Evolutionary conservation across 2,797 vertebrate species (phyloP).

Genomic region (Denticeps clupeoides): DNA sequence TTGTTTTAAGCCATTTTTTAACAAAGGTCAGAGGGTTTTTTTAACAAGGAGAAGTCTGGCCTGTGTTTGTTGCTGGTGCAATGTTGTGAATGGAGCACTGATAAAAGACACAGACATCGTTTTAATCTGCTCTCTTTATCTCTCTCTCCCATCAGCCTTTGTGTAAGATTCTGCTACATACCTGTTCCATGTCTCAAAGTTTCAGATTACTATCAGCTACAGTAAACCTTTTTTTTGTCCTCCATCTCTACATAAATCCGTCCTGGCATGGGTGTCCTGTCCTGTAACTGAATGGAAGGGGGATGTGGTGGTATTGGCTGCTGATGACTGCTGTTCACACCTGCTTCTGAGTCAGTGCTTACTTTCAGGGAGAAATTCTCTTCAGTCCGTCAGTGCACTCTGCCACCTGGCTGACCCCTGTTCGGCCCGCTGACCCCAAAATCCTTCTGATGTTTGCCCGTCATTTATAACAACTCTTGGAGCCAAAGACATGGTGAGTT

Average conservation of each 20-base stretch:
- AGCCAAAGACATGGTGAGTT: no score
- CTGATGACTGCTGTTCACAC: conserved; percentile 38
- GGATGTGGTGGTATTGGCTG: conserved; percentile 13
- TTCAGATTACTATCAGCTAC: conserved; percentile 35
- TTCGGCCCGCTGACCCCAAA: background rate
- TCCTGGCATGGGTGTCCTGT: conserved; percentile 27
- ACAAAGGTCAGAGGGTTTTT: no score
- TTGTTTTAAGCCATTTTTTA: no score
- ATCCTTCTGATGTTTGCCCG: no score
- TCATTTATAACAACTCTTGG: no score
- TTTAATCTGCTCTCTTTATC: background rate
- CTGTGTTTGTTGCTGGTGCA: no score
- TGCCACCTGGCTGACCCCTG: conserved; percentile 15
- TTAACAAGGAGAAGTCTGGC: no score
- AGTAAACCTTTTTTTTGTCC: conserved; percentile 9
- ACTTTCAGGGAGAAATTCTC: conserved; percentile 40
- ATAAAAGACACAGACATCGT: no score
- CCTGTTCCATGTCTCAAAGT: conserved; percentile 21
- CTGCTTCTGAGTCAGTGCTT: conserved; percentile 14
- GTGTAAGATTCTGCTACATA: conserved; percentile 32
- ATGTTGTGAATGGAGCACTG: no score
- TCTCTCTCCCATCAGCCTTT: conserved; percentile 8
- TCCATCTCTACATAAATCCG: conserved; percentile 8
- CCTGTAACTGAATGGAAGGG: conserved; percentile 7
- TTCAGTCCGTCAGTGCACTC: no score